Evolutionary conservation across 2,888 invertebrate species (phyloP).

Genomic region (Miltochrista miniata): DNA sequence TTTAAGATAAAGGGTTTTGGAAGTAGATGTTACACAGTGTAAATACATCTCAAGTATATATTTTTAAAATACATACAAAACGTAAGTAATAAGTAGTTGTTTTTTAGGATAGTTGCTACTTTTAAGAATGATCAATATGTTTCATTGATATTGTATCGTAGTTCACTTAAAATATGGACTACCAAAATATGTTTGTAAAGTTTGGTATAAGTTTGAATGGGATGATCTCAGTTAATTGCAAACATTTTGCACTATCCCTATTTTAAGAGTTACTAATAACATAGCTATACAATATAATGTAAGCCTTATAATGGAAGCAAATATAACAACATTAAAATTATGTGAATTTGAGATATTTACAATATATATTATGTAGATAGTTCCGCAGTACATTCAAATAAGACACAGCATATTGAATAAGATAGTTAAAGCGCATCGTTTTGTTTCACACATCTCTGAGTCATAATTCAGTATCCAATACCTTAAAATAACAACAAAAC

Average conservation of each 20-base stretch:
- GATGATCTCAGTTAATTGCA: constrained; percentile 37
- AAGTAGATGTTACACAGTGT: constrained; percentile 75
- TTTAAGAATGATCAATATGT: constrained; percentile 75
- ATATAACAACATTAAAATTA: constrained; percentile 75
- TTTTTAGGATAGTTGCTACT: constrained; percentile 65
- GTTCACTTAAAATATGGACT: constrained; percentile 69
- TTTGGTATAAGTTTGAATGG: constrained; percentile 34
- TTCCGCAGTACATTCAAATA: constrained; percentile 65
- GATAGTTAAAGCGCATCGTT: constrained; percentile 80
- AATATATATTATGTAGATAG: constrained; percentile 43
- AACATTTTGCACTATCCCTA: constrained; percentile 51
- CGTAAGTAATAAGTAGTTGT: constrained; percentile 58
- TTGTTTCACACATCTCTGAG: constrained; percentile 73
- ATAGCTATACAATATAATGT: constrained; percentile 23
- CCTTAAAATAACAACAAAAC: constrained; percentile 75
- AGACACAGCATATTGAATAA: constrained; percentile 52
- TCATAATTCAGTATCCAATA: constrained; percentile 62
- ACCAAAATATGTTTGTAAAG: constrained; percentile 50
- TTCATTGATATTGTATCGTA: constrained; percentile 76
- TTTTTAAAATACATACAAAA: constrained; percentile 81
- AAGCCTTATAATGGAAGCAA: constrained; percentile 78
- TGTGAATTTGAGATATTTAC: constrained; percentile 72
- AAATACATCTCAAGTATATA: constrained; percentile 74
- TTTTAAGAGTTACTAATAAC: constrained; percentile 67
- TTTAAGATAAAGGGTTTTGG: constrained; percentile 68